Percentiles rank a stretch among this genome's conserved stretches.
These are phyloP conservation scores for Argyresthia goedartella DNA, from an alignment of 2,888 invertebrate species.

Conservation along the genomic window DNA sequence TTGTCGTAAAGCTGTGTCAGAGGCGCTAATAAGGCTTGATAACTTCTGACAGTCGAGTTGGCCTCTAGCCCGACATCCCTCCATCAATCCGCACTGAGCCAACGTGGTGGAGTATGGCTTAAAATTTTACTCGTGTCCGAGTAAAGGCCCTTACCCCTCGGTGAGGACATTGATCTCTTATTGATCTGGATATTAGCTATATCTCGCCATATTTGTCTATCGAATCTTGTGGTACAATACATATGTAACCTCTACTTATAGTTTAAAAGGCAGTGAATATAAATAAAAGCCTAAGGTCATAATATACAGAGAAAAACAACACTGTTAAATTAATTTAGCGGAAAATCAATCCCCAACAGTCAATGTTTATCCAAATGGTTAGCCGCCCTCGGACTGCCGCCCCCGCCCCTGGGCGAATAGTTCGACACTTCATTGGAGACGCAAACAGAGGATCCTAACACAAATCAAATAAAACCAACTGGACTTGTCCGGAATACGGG, in stretches of 20 bases:
- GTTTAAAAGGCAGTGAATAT: not conserved
- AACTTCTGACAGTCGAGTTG: too few relatives aligned
- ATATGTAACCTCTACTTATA: not conserved
- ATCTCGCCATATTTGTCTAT: too few relatives aligned
- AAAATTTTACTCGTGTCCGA: too few relatives aligned
- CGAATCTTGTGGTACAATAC: not conserved
- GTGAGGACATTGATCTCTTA: too few relatives aligned
- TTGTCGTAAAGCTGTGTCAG: too few relatives aligned
- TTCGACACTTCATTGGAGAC: constrained; percentile 45
- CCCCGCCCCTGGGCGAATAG: constrained; percentile 17
- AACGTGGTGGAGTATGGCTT: too few relatives aligned
- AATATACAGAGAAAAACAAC: constrained; percentile 4
- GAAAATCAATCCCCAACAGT: constrained; percentile 64
- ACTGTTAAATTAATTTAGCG: constrained; percentile 62
- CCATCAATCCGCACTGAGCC: too few relatives aligned
- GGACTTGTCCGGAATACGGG: constrained; percentile 1
- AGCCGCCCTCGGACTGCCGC: constrained; percentile 17
- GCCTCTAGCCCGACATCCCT: too few relatives aligned
- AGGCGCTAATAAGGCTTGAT: too few relatives aligned
- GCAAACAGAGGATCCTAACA: constrained; percentile 52
- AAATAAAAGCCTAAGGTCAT: not conserved
- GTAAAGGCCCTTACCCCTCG: too few relatives aligned
- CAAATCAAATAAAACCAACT: constrained; percentile 47
- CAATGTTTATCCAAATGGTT: constrained; percentile 46
- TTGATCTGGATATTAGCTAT: too few relatives aligned